Evolutionary conservation across 2,888 invertebrate species (phyloP).

Genomic region (Lasioglossum calceatum): DNA sequence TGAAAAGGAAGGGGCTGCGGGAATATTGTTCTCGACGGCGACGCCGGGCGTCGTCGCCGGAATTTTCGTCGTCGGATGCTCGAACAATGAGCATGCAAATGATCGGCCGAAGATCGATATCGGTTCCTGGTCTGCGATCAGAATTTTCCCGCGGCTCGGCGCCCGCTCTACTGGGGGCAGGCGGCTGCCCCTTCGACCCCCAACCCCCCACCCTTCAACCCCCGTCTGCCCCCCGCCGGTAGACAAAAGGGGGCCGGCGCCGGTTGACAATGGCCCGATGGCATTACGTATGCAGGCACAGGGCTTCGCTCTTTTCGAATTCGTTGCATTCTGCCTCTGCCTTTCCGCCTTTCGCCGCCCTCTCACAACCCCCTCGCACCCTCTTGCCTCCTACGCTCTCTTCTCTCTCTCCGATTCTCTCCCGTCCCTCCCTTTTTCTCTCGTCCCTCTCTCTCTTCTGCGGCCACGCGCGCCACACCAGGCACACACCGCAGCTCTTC

Average conservation of each 20-base stretch:
- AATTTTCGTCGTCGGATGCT: slow-evolving; percentile 81
- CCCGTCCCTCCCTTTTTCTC: slow-evolving; percentile 53
- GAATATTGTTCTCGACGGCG: slow-evolving; percentile 72
- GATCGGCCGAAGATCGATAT: slow-evolving; percentile 84
- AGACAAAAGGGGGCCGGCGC: slow-evolving; percentile 80
- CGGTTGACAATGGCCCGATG: slow-evolving; percentile 81
- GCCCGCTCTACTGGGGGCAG: slow-evolving; percentile 66
- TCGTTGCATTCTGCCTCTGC: slow-evolving; percentile 82
- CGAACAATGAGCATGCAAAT: slow-evolving; percentile 85
- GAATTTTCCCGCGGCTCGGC: slow-evolving; percentile 81
- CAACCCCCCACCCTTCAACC: slow-evolving; percentile 51
- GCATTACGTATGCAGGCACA: slow-evolving; percentile 84
- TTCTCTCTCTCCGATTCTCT: slow-evolving; percentile 51
- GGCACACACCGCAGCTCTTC: slow-evolving; percentile 28
- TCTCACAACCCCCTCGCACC: slow-evolving; percentile 24
- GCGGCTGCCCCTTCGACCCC: slow-evolving; percentile 70
- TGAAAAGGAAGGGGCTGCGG: slow-evolving; percentile 52
- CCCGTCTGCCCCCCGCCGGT: slow-evolving; percentile 53
- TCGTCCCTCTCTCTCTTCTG: slow-evolving; percentile 41
- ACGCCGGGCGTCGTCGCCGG: slow-evolving; percentile 65
- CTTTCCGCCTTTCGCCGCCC: slow-evolving; percentile 67
- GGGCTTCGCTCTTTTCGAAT: slow-evolving; percentile 81
- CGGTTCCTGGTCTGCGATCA: slow-evolving; percentile 79
- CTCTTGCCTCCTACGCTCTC: slow-evolving; percentile 50
- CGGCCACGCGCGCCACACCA: slow-evolving; percentile 8